These are phyloP conservation scores for Tupiocoris notatus DNA, from an alignment of 2,888 invertebrate species.

Conservation along the genomic window DNA sequence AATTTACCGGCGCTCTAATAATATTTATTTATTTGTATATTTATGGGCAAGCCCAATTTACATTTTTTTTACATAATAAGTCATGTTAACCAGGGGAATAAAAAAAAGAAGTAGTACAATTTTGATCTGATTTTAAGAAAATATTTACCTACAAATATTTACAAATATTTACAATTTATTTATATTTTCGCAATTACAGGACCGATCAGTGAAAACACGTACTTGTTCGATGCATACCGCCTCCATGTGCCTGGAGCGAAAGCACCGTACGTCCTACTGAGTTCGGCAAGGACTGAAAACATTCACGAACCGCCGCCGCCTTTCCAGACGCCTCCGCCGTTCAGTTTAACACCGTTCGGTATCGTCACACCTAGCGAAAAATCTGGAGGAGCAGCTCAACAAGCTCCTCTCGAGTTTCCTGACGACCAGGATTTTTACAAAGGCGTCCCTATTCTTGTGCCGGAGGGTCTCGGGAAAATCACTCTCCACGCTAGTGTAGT, in stretches of 20 bases:
- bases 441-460: neutral
- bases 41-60: too few relatives aligned
- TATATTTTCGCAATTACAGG: too few relatives aligned
- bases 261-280: constrained; percentile 2
- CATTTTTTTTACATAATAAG: too few relatives aligned
- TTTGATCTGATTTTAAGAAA: too few relatives aligned
- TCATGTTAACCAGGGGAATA: too few relatives aligned
- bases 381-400: neutral
- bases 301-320: neutral
- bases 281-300: neutral
- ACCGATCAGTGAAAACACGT: neutral
- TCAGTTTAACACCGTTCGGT: neutral
- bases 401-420: neutral
- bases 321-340: constrained; percentile 10
- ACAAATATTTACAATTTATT: too few relatives aligned
- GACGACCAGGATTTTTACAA: neutral
- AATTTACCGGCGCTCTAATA: too few relatives aligned
- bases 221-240: constrained; percentile 15
- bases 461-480: constrained; percentile 11
- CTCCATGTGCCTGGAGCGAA: neutral
- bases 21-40: too few relatives aligned
- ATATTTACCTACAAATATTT: too few relatives aligned
- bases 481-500: neutral
- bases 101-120: too few relatives aligned
- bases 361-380: neutral